Percentiles rank a stretch among this genome's conserved stretches.
Conservation (phyloP, 1,140 invertebrate species). For the Aphelenchoides fujianensis region DNA sequence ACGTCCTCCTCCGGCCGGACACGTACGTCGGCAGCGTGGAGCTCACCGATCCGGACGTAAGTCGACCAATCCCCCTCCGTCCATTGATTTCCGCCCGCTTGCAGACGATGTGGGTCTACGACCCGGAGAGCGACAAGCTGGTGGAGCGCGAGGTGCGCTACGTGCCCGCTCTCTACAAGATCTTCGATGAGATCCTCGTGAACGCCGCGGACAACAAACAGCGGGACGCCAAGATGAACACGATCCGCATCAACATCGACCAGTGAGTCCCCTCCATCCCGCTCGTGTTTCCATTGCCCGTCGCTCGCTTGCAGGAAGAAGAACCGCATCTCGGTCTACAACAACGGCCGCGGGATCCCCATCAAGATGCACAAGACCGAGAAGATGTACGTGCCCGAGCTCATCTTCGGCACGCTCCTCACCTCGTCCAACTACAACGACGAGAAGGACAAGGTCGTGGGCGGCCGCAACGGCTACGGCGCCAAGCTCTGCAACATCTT, state of each 20-base stretch:
- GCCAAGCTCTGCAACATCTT: slow-evolving; percentile 99
- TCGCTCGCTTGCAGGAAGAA: slow-evolving; percentile 70
- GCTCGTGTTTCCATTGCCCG: neutral
- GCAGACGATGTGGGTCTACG: slow-evolving; percentile 88
- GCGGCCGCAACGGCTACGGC: slow-evolving; percentile 96
- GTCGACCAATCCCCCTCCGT: slow-evolving; percentile 16
- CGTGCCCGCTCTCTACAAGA: slow-evolving; percentile 97
- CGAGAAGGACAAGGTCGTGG: slow-evolving; percentile 88
- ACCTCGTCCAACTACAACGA: slow-evolving; percentile 99
- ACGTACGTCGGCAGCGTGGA: slow-evolving; percentile 97
- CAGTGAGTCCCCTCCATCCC: slow-evolving; percentile 73
- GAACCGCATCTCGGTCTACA: slow-evolving; percentile 89
- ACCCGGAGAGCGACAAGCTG: slow-evolving; percentile 75
- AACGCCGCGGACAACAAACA: slow-evolving; percentile 99
- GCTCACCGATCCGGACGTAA: slow-evolving; percentile 61
- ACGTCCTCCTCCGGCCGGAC: slow-evolving; percentile 92
- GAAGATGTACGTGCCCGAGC: slow-evolving; percentile 97
- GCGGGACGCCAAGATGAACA: slow-evolving; percentile 86
- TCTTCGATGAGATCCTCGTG: slow-evolving; percentile 98
- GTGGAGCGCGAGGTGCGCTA: slow-evolving; percentile 82
- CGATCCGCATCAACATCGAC: slow-evolving; percentile 93
- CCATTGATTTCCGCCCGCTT: slow-evolving; percentile 29
- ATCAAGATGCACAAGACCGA: slow-evolving; percentile 94
- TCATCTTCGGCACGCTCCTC: slow-evolving; percentile 98
- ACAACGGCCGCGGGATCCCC: slow-evolving; percentile 97